Conservation (phyloP, 2,888 invertebrate genomes). For the Phlogophora meticulosa region DNA sequence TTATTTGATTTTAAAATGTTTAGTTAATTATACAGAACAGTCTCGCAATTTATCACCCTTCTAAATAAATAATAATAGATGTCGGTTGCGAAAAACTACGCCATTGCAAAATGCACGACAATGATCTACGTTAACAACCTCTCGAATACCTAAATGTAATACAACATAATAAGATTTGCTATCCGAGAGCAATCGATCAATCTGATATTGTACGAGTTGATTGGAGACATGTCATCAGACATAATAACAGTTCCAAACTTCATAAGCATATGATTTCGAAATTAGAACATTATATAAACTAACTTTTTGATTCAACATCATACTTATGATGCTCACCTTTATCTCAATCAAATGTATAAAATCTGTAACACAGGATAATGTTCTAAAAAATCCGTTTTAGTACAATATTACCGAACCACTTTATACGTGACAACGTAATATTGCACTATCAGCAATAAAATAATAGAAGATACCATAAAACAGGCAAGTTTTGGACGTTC, state of each 20-base stretch:
- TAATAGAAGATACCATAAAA: constrained; percentile 3
- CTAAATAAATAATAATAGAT: constrained; percentile 51
- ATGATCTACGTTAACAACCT: constrained; percentile 52
- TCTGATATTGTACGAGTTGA: constrained; percentile 42
- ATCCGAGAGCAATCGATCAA: constrained; percentile 53
- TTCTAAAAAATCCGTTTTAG: not conserved
- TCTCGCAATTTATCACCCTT: constrained; percentile 54
- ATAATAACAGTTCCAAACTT: constrained; percentile 39
- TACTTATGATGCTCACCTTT: constrained; percentile 19
- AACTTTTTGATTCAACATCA: constrained; percentile 18
- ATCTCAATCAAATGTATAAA: constrained; percentile 17
- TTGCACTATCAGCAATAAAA: constrained; percentile 14
- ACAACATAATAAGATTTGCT: constrained; percentile 51
- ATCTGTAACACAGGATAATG: constrained; percentile 1
- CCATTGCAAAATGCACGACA: constrained; percentile 62
- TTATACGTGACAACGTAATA: constrained; percentile 12
- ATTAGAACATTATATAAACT: constrained; percentile 32
- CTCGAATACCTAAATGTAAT: constrained; percentile 51
- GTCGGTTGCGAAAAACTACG: constrained; percentile 58
- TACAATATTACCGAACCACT: constrained; percentile 17
- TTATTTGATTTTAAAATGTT: constrained; percentile 36
- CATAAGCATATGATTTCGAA: constrained; percentile 43
- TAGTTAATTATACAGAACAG: constrained; percentile 43
- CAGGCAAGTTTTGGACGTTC: constrained; percentile 10
- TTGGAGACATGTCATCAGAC: constrained; percentile 50